phyloP scores from a whole-genome alignment of 1,140 invertebrate genomes.

The Ips nitidus region DNA sequence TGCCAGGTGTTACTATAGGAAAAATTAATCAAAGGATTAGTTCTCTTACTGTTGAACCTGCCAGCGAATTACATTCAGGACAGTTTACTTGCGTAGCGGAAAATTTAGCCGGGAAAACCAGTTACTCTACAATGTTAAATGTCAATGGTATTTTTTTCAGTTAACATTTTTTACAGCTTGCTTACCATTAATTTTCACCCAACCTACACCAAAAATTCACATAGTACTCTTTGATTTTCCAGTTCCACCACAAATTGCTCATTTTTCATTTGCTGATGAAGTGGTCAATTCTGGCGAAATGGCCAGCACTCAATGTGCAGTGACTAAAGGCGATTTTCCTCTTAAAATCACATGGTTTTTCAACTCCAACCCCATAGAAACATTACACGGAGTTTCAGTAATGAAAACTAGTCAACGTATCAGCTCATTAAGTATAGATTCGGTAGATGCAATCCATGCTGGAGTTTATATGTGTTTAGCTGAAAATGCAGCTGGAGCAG shows the following conservation, averaged over 20 bases:
- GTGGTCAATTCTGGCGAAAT: slow-evolving; percentile 71
- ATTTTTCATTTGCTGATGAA: slow-evolving; percentile 58
- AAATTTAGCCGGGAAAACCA: slow-evolving; percentile 66
- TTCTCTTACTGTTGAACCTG: slow-evolving; percentile 61
- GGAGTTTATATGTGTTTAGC: slow-evolving; percentile 67
- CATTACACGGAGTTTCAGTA: slow-evolving; percentile 52
- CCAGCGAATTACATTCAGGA: slow-evolving; percentile 59
- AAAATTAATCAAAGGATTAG: slow-evolving; percentile 58
- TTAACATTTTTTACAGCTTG: too few relatives aligned
- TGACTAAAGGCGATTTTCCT: slow-evolving; percentile 75
- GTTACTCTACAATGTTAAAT: slow-evolving; percentile 36
- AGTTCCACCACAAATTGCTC: slow-evolving; percentile 46
- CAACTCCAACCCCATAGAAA: slow-evolving; percentile 42
- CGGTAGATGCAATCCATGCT: slow-evolving; percentile 58
- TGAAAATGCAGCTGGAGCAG: slow-evolving; percentile 60
- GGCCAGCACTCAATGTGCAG: slow-evolving; percentile 69
- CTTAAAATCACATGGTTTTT: slow-evolving; percentile 69
- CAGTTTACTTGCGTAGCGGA: slow-evolving; percentile 72
- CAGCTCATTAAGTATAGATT: slow-evolving; percentile 62
- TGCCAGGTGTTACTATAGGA: slow-evolving; percentile 47
- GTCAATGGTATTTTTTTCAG: slow-evolving; percentile 36
- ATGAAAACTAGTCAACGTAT: slow-evolving; percentile 56
- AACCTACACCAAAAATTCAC: not conserved
- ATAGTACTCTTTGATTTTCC: not conserved
- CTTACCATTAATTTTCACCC: slow-evolving; percentile 5